These are phyloP conservation scores for Drosophila borborema DNA, from an alignment of 2,888 invertebrate species.

Conservation along the genomic window DNA sequence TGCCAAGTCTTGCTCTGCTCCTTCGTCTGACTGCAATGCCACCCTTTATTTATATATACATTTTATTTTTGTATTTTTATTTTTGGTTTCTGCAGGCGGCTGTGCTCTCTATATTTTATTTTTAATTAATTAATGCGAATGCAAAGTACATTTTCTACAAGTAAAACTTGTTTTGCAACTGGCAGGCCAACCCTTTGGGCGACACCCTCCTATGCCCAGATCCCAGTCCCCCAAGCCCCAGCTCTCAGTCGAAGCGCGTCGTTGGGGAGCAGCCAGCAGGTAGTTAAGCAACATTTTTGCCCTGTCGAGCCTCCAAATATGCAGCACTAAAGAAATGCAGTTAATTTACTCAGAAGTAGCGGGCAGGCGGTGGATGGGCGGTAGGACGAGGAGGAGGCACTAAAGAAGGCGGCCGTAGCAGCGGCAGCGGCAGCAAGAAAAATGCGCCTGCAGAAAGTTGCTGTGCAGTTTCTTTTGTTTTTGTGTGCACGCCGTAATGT, in stretches of 20 bases:
- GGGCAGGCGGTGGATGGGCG: background rate
- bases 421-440: constrained; percentile 57
- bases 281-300: constrained; percentile 41
- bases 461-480: constrained; percentile 80
- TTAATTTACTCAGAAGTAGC: constrained; percentile 82
- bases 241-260: background rate
- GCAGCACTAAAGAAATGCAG: constrained; percentile 80
- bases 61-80: constrained; percentile 9
- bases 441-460: constrained; percentile 66
- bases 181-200: constrained; percentile 69
- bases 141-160: constrained; percentile 83
- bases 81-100: constrained; percentile 51
- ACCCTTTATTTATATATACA: constrained; percentile 45
- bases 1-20: constrained; percentile 54
- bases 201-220: background rate
- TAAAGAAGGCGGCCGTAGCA: constrained; percentile 59
- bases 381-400: background rate
- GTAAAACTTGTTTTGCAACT: constrained; percentile 81
- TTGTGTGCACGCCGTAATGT: constrained; percentile 78
- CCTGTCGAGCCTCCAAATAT: constrained; percentile 71
- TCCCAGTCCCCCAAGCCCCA: background rate
- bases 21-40: constrained; percentile 65
- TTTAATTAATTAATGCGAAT: constrained; percentile 84
- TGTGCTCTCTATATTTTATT: constrained; percentile 75
- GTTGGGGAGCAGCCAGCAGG: constrained; percentile 32